These are phyloP conservation scores for Pao palembangensis DNA, from an alignment of 2,113 vertebrate genomes.

Conservation along the genomic window DNA sequence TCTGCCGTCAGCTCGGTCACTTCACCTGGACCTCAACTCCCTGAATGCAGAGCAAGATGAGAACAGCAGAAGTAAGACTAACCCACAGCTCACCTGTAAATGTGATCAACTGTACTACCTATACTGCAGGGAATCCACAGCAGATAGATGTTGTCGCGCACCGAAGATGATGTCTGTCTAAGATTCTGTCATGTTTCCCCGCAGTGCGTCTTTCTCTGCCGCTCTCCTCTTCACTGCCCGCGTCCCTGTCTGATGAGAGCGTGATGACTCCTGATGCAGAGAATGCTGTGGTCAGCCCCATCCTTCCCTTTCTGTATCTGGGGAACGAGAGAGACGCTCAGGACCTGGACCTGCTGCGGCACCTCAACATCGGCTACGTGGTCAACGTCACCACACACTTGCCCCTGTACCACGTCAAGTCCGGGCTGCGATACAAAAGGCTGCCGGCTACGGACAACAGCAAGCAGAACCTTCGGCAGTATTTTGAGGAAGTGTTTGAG, in stretches of 20 bases:
- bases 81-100: neutral
- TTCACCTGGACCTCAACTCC: conserved; percentile 79
- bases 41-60: conserved; percentile 76
- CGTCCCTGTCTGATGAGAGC: conserved; percentile 74
- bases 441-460: conserved; percentile 83
- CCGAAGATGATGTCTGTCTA: neutral
- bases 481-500: conserved; percentile 85
- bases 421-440: conserved; percentile 80
- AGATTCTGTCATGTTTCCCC: conserved; percentile 9
- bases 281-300: conserved; percentile 79
- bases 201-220: conserved; percentile 73
- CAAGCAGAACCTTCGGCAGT: conserved; percentile 85
- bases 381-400: conserved; percentile 85
- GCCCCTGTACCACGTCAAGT: conserved; percentile 80
- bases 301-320: conserved; percentile 83
- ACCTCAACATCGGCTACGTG: conserved; percentile 79
- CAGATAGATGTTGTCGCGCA: neutral
- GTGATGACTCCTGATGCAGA: conserved; percentile 80
- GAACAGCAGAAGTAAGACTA: conserved; percentile 71
- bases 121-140: neutral
- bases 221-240: conserved; percentile 73
- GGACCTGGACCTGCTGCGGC: conserved; percentile 77
- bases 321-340: conserved; percentile 83
- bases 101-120: neutral
- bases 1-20: conserved; percentile 71